phyloP scores from a whole-genome alignment of 2,797 vertebrate genomes.

The Diplodus puntazzo region DNA sequence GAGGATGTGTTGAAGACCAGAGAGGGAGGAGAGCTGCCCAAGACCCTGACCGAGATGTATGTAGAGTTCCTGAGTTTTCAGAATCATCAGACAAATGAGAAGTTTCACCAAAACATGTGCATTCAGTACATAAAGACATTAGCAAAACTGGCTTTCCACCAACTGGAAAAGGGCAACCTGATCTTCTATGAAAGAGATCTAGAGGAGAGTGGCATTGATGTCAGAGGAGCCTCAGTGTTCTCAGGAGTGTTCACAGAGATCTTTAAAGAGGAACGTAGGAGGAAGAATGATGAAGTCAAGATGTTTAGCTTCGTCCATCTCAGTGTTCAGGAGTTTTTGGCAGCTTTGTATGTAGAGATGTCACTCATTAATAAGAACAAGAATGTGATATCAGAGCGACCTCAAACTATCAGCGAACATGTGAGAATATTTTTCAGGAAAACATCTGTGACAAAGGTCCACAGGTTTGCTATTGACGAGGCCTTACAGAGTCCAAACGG shows the following conservation, averaged over 20 bases:
- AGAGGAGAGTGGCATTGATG: neutral
- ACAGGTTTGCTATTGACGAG: slow-evolving; percentile 28
- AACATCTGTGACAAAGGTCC: neutral
- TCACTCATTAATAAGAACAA: neutral
- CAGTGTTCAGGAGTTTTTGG: slow-evolving; percentile 53
- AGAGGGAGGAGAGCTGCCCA: slow-evolving; percentile 44
- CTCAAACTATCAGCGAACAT: neutral
- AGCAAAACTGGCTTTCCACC: slow-evolving; percentile 43
- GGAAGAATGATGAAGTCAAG: slow-evolving; percentile 16
- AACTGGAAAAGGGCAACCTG: slow-evolving; percentile 42
- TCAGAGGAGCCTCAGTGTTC: neutral
- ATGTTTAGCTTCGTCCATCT: slow-evolving; percentile 51
- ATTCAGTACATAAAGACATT: slow-evolving; percentile 26
- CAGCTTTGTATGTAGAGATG: slow-evolving; percentile 35
- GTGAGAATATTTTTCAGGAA: fast-evolving
- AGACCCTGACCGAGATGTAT: slow-evolving; percentile 55
- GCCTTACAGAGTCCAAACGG: slow-evolving; percentile 38
- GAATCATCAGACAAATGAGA: slow-evolving; percentile 13
- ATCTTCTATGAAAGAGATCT: slow-evolving; percentile 16
- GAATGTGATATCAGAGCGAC: neutral
- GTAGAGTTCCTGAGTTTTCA: slow-evolving; percentile 38
- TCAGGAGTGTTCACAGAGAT: slow-evolving; percentile 57
- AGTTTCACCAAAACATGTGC: slow-evolving; percentile 18
- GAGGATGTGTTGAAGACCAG: neutral
- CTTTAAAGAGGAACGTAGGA: slow-evolving; percentile 35